phyloP scores from a whole-genome alignment of 2,113 vertebrate genomes.

The Tyrannus savana region DNA sequence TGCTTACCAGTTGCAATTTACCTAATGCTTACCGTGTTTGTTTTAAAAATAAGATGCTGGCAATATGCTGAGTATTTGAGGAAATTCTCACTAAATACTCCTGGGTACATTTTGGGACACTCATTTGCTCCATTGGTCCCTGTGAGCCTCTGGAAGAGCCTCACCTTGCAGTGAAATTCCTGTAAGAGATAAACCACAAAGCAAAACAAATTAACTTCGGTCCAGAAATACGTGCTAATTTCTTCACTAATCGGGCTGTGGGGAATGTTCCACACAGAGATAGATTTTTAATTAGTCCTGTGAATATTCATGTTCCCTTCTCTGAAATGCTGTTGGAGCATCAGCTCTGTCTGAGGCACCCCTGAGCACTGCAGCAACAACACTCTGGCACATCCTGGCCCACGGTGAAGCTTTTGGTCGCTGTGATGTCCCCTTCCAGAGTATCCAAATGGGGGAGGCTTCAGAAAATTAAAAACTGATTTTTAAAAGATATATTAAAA shows the following conservation, averaged over 20 bases:
- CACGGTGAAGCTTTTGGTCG: background rate
- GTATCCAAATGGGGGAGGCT: background rate
- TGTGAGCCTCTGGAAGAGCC: background rate
- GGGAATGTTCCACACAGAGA: constrained; percentile 32
- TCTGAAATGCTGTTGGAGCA: constrained; percentile 13
- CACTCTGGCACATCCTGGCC: background rate
- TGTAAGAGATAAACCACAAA: background rate
- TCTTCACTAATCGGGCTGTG: constrained; percentile 25
- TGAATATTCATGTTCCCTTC: constrained; percentile 48
- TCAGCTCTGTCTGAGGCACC: background rate
- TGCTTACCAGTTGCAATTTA: background rate
- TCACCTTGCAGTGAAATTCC: background rate
- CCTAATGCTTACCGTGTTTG: background rate
- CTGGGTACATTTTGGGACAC: background rate
- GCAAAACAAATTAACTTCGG: constrained; percentile 27
- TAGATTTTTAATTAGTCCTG: constrained; percentile 49
- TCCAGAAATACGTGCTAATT: constrained; percentile 44
- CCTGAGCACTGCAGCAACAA: background rate
- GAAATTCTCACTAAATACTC: background rate
- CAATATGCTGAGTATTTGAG: background rate
- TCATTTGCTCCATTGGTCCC: background rate
- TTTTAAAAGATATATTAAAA: background rate
- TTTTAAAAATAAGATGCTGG: constrained; percentile 24
- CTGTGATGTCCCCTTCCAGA: background rate
- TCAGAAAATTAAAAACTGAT: background rate